phyloP scores from a whole-genome alignment of 2,888 invertebrate genomes.

The Nemurella pictetii region DNA sequence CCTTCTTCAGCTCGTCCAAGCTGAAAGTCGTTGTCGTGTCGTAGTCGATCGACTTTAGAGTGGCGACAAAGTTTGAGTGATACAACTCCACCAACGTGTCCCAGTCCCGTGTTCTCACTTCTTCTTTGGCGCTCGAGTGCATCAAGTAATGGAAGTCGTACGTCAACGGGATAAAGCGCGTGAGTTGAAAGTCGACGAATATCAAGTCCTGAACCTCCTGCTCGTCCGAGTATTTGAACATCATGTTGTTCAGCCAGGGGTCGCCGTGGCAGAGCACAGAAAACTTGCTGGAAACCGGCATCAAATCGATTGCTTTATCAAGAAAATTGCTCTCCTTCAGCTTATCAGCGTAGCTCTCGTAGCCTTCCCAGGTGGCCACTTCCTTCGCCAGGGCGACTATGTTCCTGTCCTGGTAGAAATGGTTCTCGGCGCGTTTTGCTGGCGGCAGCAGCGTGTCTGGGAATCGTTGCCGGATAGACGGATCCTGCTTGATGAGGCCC shows the following conservation, averaged over 20 bases:
- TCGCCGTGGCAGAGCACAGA: conserved; percentile 40
- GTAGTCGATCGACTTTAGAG: background rate
- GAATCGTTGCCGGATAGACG: background rate
- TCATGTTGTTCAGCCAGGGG: conserved; percentile 40
- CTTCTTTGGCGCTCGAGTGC: conserved; percentile 25
- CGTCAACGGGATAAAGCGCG: conserved; percentile 35
- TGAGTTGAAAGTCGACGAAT: conserved; percentile 40
- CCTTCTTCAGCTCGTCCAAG: conserved; percentile 42
- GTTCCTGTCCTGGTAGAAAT: background rate
- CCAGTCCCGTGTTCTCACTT: conserved; percentile 11
- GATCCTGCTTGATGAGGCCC: conserved; percentile 27
- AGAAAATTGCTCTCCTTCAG: too few species aligned
- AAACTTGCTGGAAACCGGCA: background rate
- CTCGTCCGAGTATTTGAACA: conserved; percentile 27
- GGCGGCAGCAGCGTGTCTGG: background rate
- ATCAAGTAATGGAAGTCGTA: conserved; percentile 40
- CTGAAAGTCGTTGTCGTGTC: conserved; percentile 20
- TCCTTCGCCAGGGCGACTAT: too few species aligned
- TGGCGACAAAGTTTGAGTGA: background rate
- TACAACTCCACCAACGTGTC: conserved; percentile 35
- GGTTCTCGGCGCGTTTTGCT: background rate
- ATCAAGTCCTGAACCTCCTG: conserved; percentile 27
- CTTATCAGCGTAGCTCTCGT: conserved; percentile 6
- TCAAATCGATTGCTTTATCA: too few species aligned
- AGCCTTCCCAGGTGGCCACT: background rate